Base-by-base conservation (phyloP, 37 sponge, comb jelly and placozoan genomes). In the Eunapius fragilis region DNA sequence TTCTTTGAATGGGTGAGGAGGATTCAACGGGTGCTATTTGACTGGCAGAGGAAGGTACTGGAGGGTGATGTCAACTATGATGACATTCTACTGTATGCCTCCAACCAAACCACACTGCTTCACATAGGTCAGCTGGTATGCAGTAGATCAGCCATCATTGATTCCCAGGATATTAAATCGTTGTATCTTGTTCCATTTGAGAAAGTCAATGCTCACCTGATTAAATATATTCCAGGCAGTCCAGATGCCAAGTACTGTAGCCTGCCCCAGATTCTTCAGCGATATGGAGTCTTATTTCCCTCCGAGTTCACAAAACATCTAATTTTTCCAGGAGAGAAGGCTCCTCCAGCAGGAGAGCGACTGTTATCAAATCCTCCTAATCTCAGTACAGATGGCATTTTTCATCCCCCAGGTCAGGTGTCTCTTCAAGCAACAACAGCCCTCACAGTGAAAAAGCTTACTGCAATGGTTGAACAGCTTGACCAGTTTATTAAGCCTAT, bases 1-100 rank as follows among this genome's bases (percentile, higher is more conserved):
- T 92, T 85, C 31, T 92, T 92, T 84, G 75, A 87, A 73, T 92
- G 92, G 92, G 78, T 92, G 24, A 35, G 72, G 19, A 27, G 68
- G 25, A 25, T 88, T 7, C 92, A 92, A 68, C 30, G 0, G 13
- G 79, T 88, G 13, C 38, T 92, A 30, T 5, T 23, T 0, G 35
- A 73, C 27, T 92, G 92, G 92, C 81, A 85, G 82, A 49, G 28
- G 22, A 92, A 77, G 73, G 77, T 92, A 14, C 4, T 30, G 23
- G 13, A 24, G 12, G 24, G 80, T n/a, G 71, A 84, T 19, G 22
- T 81, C 45, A 87, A 87, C 71, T 92, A 85, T 76, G 92, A 92
- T 45, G 88, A 92, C 12, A 68, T 92, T 22, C 26, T 92, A 37
- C 11, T 48, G 32, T 92, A 92, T 76, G 88, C 92, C 28, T 74